These are phyloP conservation scores for Stenodema calcarata DNA, from an alignment of 2,888 invertebrate species.

Conservation along the genomic window DNA sequence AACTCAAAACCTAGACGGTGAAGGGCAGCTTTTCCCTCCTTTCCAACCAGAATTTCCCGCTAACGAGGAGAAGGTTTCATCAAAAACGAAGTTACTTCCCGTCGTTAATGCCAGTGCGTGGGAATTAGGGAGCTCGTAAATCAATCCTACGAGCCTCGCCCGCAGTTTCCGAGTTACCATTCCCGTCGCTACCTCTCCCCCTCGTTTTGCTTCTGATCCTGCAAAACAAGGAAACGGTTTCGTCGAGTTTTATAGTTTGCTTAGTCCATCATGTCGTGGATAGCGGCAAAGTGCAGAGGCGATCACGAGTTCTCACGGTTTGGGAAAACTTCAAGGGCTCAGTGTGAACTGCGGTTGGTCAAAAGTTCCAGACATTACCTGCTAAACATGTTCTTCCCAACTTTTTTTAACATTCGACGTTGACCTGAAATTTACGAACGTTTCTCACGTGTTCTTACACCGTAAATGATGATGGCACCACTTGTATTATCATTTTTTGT, in stretches of 20 bases:
- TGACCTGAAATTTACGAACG: too few relatives aligned
- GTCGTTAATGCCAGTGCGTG: constrained; percentile 24
- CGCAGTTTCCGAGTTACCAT: neutral
- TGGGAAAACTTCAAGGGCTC: neutral
- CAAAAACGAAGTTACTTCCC: constrained; percentile 39
- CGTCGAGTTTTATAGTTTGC: neutral
- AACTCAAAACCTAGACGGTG: neutral
- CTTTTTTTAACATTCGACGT: too few relatives aligned
- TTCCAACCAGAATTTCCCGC: constrained; percentile 23
- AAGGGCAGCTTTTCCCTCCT: constrained; percentile 4
- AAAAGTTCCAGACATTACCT: too few relatives aligned
- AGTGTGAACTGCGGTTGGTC: too few relatives aligned
- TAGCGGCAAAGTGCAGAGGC: neutral
- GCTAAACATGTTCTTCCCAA: too few relatives aligned
- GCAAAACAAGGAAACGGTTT: neutral
- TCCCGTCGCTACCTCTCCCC: neutral
- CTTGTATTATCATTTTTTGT: too few relatives aligned
- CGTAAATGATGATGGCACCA: too few relatives aligned
- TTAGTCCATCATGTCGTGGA: neutral
- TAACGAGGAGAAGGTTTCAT: constrained; percentile 41
- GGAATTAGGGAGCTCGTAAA: constrained; percentile 31
- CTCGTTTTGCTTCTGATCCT: neutral
- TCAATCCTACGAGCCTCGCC: constrained; percentile 21
- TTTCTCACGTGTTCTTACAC: too few relatives aligned
- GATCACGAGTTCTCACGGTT: neutral